These are phyloP conservation scores for Lepidocyrtoides sp. DNA, from an alignment of 2,888 invertebrate genomes.

Conservation along the genomic window DNA sequence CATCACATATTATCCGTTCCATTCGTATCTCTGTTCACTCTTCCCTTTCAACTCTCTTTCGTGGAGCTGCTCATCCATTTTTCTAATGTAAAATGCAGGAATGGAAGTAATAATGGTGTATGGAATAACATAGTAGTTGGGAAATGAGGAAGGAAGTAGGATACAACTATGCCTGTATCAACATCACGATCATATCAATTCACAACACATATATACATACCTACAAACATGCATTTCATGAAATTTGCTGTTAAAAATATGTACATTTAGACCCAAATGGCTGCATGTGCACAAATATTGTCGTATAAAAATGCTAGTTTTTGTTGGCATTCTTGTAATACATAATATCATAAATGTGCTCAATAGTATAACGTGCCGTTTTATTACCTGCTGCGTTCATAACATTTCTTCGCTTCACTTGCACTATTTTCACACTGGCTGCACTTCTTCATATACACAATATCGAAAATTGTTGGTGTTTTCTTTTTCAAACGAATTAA, in stretches of 20 bases:
- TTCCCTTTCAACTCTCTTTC: neutral
- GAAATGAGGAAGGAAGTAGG: slow-evolving; percentile 21
- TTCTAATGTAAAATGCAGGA: slow-evolving; percentile 49
- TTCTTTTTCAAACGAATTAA: neutral
- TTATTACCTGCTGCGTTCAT: neutral
- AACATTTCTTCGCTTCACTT: neutral
- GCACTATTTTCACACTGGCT: neutral
- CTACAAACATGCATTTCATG: neutral
- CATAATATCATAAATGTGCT: neutral
- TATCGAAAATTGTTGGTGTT: neutral
- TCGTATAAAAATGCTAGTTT: neutral
- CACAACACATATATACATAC: slow-evolving; percentile 12
- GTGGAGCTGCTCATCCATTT: neutral
- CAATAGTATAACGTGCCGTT: neutral
- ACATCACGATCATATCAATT: neutral
- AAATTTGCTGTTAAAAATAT: slow-evolving; percentile 22
- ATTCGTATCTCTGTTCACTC: neutral
- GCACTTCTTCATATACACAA: neutral
- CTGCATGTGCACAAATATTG: neutral
- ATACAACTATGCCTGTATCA: neutral
- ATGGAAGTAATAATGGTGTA: slow-evolving; percentile 40
- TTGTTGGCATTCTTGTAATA: neutral
- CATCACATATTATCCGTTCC: slow-evolving; percentile 25
- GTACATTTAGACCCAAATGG: neutral
- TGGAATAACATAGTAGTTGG: slow-evolving; percentile 40